Percentiles rank a stretch among this genome's conserved stretches.
These are phyloP conservation scores for Lepidurus apus DNA, from an alignment of 1,140 invertebrate genomes.

Conservation along the genomic window DNA sequence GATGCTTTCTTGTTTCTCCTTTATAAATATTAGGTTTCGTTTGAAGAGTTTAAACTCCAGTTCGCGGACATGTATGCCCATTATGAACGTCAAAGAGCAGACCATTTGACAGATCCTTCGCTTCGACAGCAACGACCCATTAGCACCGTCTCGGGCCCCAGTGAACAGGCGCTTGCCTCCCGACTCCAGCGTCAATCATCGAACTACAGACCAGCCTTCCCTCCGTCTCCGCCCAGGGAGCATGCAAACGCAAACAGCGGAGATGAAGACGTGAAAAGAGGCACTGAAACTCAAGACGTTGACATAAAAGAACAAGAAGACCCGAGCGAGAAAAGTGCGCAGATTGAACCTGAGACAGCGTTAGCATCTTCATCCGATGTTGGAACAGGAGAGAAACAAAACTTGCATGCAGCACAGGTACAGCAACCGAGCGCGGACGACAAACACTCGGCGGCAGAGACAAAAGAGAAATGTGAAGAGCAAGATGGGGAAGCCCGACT, in stretches of 20 bases:
- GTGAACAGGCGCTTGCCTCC: slow-evolving; percentile 25
- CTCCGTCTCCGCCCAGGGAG: background rate
- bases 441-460: too few relatives aligned
- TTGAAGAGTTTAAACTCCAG: slow-evolving; percentile 93
- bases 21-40: slow-evolving; percentile 63
- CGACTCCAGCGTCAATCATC: slow-evolving; percentile 5
- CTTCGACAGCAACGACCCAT: slow-evolving; percentile 84
- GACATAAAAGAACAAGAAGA: slow-evolving; percentile 7
- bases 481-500: too few relatives aligned
- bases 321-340: background rate
- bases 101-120: slow-evolving; percentile 91
- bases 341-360: slow-evolving; percentile 20
- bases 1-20: slow-evolving; percentile 26
- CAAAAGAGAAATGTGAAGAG: too few relatives aligned
- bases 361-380: background rate
- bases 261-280: slow-evolving; percentile 16
- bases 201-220: background rate
- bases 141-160: slow-evolving; percentile 87
- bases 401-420: slow-evolving; percentile 19
- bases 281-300: background rate
- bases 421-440: too few relatives aligned
- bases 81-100: slow-evolving; percentile 85
- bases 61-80: slow-evolving; percentile 97
- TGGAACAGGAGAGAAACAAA: slow-evolving; percentile 30
- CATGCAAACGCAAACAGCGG: slow-evolving; percentile 24